These are phyloP conservation scores for Lanistes nyassanus DNA, from an alignment of 1,140 invertebrate species.

Conservation along the genomic window DNA sequence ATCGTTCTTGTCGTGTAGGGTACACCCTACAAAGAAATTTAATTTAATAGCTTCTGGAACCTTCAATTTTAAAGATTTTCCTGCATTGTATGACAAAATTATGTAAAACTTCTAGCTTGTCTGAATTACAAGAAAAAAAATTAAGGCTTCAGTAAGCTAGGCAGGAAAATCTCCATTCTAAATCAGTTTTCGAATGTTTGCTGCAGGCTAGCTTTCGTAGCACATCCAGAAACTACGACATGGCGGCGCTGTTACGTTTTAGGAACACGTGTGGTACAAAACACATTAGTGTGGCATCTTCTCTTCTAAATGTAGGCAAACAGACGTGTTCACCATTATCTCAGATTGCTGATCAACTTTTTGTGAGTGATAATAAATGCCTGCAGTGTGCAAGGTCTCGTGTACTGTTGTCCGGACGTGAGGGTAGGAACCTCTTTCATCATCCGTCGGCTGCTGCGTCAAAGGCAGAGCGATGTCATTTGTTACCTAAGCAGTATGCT, in stretches of 20 bases:
- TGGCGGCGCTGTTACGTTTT: slow-evolving; percentile 22
- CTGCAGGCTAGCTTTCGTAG: slow-evolving; percentile 13
- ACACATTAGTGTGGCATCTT: slow-evolving; percentile 5
- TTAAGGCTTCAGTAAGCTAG: no score
- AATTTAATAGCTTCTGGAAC: background rate
- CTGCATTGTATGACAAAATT: background rate
- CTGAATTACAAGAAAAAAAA: no score
- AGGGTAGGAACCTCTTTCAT: slow-evolving; percentile 5
- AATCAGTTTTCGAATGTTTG: background rate
- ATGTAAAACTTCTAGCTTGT: background rate
- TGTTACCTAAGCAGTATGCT: background rate
- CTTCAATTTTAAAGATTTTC: background rate
- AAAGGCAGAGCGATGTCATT: background rate
- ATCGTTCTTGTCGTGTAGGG: no score
- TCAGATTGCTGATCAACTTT: background rate
- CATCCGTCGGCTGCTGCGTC: slow-evolving; percentile 16
- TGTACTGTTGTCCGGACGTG: background rate
- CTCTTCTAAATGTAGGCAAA: background rate
- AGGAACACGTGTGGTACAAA: slow-evolving; percentile 14
- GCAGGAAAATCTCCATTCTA: background rate
- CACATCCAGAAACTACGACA: slow-evolving; percentile 12
- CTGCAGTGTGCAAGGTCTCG: background rate
- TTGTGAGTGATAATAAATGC: background rate
- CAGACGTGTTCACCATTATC: background rate
- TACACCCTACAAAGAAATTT: no score